Evolutionary conservation across 2,797 vertebrate species (phyloP).

Genomic region (Cynodonichthys magdalenae): DNA sequence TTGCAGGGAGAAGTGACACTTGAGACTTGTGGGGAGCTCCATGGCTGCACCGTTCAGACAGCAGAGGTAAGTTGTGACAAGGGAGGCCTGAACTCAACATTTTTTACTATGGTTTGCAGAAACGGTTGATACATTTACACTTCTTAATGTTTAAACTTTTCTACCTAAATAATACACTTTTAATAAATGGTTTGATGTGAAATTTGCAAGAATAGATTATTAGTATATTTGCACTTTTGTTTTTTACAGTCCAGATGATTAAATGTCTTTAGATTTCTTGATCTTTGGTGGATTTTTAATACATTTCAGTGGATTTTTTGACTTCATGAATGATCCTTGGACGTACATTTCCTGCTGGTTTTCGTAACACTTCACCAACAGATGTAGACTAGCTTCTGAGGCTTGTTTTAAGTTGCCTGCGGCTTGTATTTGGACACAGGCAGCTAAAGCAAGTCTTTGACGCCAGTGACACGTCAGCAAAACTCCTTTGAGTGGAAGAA

Average conservation of each 20-base stretch:
- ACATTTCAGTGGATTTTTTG: slow-evolving; percentile 7
- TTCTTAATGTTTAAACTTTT: background rate
- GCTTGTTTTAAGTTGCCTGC: slow-evolving; percentile 98
- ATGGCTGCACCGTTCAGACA: slow-evolving; percentile 6
- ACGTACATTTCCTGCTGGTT: background rate
- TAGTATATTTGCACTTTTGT: too few relatives aligned
- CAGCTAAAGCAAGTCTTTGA: slow-evolving; percentile 98
- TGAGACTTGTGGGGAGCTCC: slow-evolving; percentile 18
- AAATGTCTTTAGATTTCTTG: background rate
- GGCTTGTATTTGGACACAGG: slow-evolving; percentile 86
- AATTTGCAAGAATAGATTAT: too few relatives aligned
- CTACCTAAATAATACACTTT: too few relatives aligned
- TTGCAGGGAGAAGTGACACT: slow-evolving; percentile 37
- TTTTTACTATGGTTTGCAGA: background rate
- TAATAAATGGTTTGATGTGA: too few relatives aligned
- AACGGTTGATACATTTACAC: background rate
- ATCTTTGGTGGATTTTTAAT: background rate
- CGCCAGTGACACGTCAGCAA: slow-evolving; percentile 60
- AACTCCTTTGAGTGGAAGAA: background rate
- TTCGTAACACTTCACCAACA: background rate
- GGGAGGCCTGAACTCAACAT: background rate
- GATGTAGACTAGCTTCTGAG: slow-evolving; percentile 73
- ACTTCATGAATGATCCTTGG: background rate
- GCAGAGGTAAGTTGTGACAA: slow-evolving; percentile 50
- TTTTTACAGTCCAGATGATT: too few relatives aligned